These are phyloP conservation scores for Rafetus swinhoei DNA, from an alignment of 2,113 vertebrate genomes.

Conservation along the genomic window DNA sequence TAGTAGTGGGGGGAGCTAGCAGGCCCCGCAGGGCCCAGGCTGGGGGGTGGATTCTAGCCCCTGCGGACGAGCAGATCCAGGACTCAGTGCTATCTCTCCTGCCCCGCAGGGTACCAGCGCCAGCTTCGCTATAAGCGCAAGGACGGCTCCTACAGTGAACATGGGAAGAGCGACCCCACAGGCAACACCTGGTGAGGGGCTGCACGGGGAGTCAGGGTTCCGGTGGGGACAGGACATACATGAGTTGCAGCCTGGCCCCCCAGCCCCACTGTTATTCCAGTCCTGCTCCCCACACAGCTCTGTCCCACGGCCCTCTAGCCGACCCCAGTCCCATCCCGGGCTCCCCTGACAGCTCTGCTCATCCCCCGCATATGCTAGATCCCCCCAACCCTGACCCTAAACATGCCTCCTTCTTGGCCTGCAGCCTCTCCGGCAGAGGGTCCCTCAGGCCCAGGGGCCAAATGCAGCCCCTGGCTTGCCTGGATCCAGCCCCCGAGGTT, in stretches of 20 bases:
- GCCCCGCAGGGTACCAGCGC: no score
- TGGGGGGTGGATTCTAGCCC: neutral
- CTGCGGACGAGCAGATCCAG: no score
- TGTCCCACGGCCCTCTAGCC: neutral
- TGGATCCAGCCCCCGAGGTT: no score
- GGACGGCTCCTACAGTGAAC: conserved; percentile 86
- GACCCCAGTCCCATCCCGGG: neutral
- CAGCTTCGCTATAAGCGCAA: conserved; percentile 82
- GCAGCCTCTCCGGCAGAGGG: neutral
- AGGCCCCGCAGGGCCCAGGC: neutral
- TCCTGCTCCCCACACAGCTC: neutral
- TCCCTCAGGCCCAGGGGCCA: no score
- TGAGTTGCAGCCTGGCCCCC: neutral
- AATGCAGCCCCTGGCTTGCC: no score
- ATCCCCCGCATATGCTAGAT: no score
- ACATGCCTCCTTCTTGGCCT: no score
- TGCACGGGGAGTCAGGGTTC: no score
- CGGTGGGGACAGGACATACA: no score
- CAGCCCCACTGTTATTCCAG: neutral
- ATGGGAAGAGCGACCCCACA: conserved; percentile 67
- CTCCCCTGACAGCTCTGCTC: neutral
- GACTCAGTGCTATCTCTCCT: fast-evolving
- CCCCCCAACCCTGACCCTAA: fast-evolving
- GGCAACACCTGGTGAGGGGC: conserved; percentile 88
- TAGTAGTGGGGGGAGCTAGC: fast-evolving